Conservation (phyloP, 1,140 invertebrate species). For the Gryon sp. region DNA sequence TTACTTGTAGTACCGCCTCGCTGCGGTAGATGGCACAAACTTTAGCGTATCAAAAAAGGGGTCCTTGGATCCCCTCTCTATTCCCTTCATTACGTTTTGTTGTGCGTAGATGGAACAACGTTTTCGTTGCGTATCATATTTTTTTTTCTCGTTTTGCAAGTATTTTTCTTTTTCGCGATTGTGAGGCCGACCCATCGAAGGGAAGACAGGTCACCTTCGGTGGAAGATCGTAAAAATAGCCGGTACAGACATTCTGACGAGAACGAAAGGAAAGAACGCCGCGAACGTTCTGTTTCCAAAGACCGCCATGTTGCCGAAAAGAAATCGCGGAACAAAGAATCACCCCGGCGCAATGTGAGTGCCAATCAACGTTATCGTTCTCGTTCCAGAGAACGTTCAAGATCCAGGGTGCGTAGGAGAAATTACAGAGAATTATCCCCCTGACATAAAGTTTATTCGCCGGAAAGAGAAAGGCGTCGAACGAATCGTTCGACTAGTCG, state of each 20-base stretch:
- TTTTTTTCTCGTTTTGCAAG: neutral
- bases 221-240: neutral
- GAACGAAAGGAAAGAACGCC: neutral
- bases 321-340: neutral
- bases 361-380: neutral
- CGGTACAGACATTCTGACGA: neutral
- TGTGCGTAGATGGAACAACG: constrained; percentile 2
- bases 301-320: neutral
- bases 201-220: neutral
- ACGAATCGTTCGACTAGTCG: neutral
- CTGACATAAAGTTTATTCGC: neutral
- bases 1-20: too few species aligned
- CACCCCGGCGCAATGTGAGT: neutral
- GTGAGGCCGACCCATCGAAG: neutral
- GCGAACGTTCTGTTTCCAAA: neutral
- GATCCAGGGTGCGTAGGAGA: neutral
- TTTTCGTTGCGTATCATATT: neutral
- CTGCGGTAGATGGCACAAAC: too few species aligned
- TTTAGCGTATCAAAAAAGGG: too few species aligned
- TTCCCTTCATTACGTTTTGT: constrained; percentile 2
- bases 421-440: neutral
- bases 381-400: neutral
- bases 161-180: neutral
- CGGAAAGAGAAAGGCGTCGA: too few species aligned
- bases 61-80: too few species aligned